Percentiles rank a stretch among this genome's conserved stretches.
These are phyloP conservation scores for Lycodopsis pacificus DNA, from an alignment of 2,797 vertebrate species.

Conservation along the genomic window DNA sequence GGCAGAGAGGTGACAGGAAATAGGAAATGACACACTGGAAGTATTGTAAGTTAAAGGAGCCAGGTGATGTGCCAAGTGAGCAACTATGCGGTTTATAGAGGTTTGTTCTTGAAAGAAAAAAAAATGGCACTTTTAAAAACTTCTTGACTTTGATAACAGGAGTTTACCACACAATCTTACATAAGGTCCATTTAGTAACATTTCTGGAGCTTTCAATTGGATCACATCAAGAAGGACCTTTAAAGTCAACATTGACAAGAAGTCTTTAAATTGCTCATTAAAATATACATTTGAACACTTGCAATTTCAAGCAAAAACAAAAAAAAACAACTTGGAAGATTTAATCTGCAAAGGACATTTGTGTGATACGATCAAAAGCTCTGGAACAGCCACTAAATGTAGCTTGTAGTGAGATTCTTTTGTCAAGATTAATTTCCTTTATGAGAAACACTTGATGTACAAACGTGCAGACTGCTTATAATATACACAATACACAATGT, in stretches of 20 bases:
- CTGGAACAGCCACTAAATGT: not conserved
- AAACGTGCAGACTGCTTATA: not conserved
- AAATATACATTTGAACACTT: not conserved
- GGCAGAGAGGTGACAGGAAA: constrained; percentile 65
- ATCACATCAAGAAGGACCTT: not conserved
- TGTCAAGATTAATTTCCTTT: not conserved
- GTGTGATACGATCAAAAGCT: not conserved
- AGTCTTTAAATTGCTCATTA: not conserved
- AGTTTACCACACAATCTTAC: not conserved
- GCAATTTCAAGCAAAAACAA: too few species aligned
- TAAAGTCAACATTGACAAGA: not conserved
- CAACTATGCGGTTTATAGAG: constrained; percentile 3
- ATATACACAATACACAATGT: not conserved
- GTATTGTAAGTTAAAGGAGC: constrained; percentile 27
- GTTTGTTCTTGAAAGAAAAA: not conserved
- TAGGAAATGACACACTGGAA: constrained; percentile 57
- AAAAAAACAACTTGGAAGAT: not conserved
- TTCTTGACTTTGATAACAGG: not conserved
- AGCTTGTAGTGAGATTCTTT: not conserved
- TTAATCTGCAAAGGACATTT: not conserved
- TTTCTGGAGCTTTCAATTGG: not conserved
- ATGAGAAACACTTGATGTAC: not conserved
- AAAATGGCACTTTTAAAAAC: not conserved
- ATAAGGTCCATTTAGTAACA: not conserved
- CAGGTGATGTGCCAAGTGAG: constrained; percentile 18